phyloP scores from a whole-genome alignment of 2,888 invertebrate genomes.

The Ophion obscuratus region DNA sequence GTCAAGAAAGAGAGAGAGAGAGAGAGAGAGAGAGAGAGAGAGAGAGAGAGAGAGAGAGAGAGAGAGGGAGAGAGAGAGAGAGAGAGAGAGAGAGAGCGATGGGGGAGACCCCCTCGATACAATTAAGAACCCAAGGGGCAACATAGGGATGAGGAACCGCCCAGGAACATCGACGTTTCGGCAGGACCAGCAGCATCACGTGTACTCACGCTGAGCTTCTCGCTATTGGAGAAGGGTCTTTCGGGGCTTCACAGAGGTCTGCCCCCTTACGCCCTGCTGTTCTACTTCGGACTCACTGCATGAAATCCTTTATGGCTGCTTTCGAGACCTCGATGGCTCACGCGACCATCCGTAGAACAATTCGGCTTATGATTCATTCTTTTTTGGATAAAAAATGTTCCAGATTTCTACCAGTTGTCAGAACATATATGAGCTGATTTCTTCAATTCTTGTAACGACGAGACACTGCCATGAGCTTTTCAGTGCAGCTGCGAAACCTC shows the following conservation, averaged over 20 bases:
- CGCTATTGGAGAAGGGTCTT: constrained; percentile 77
- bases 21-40: constrained; percentile 42
- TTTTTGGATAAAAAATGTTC: constrained; percentile 9
- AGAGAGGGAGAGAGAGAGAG: constrained; percentile 48
- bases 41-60: constrained; percentile 7
- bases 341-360: not conserved
- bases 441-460: too few species aligned
- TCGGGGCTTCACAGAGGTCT: constrained; percentile 72
- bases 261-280: constrained; percentile 77
- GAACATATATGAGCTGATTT: too few species aligned
- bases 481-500: too few species aligned
- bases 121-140: constrained; percentile 75
- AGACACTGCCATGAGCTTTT: too few species aligned
- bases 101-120: constrained; percentile 71
- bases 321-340: constrained; percentile 19
- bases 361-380: not conserved
- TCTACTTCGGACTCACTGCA: constrained; percentile 62
- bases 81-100: not conserved
- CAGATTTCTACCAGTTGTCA: not conserved
- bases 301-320: constrained; percentile 68
- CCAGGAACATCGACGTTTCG: constrained; percentile 77
- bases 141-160: constrained; percentile 71
- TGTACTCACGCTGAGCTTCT: constrained; percentile 68
- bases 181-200: constrained; percentile 69
- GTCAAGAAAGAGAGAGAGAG: constrained; percentile 34